phyloP scores from a whole-genome alignment of 1,140 invertebrate species.

The Achatina immaculata region DNA sequence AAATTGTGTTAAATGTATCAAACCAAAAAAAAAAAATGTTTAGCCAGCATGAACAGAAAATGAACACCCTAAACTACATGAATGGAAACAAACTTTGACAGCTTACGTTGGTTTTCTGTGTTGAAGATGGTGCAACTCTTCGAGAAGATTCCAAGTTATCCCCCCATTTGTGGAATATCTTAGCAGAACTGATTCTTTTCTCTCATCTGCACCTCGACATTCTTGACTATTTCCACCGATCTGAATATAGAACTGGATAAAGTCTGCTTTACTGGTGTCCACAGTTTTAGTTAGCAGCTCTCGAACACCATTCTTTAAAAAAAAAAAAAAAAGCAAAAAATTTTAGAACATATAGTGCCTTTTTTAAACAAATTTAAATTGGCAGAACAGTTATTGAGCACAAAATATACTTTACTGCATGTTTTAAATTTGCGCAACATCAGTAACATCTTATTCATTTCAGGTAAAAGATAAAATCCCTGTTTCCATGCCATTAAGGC shows the following conservation, averaged over 20 bases:
- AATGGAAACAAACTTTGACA: too few species aligned
- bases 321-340: constrained; percentile 1
- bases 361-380: not conserved
- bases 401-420: not conserved
- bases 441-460: too few species aligned
- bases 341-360: not conserved
- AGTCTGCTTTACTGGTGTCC: constrained; percentile 59
- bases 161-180: constrained; percentile 70
- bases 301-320: constrained; percentile 58
- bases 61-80: too few species aligned
- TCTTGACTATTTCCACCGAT: constrained; percentile 55
- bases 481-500: too few species aligned
- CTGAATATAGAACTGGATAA: constrained; percentile 65
- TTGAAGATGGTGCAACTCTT: constrained; percentile 57
- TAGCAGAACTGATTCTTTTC: constrained; percentile 62
- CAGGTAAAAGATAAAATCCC: too few species aligned
- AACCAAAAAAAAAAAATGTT: not conserved
- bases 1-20: not conserved
- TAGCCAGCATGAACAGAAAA: too few species aligned
- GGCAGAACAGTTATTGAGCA: not conserved
- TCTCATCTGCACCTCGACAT: constrained; percentile 58
- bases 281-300: constrained; percentile 61
- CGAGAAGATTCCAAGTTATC: constrained; percentile 68
- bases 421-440: too few species aligned
- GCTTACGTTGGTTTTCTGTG: constrained; percentile 54